Base-by-base conservation (phyloP, 2,113 vertebrate species). In the Glaucidium brasilianum region DNA sequence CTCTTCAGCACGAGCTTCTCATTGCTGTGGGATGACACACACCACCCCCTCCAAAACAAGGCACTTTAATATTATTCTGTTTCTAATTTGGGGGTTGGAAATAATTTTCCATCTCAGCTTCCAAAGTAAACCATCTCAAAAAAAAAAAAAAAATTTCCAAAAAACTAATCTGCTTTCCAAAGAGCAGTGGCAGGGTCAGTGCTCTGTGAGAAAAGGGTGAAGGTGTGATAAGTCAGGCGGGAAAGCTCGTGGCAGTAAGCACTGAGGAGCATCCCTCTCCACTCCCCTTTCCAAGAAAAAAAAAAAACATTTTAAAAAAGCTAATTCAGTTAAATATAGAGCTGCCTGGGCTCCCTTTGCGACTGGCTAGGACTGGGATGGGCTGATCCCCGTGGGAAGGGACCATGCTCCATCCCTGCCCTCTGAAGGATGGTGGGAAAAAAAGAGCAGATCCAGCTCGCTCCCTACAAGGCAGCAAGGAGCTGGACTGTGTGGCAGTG, bases 61-160 rank as follows among this genome's bases (percentile, higher is more conserved):
- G 35, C 52, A 0, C 84, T 91, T 74, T 89, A 50, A 86, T 90
- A 89, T 93, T 56, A 86, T 91, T 95, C 94, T 96, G 95, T 96
- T 97, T 97, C 94, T 95, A 96, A 97, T 97, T 96, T 97, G 58
- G 68, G 84, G 89, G 5, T 60, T 97, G 81, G 82, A 96, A 96
- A 85, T 59, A 4, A 80, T 92, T 94, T 96, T 95, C 95, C 93
- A 90, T 32, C 73, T 76, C 13, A 5, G 81, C 74, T 85, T 96
- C 96, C 96, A 95, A 95, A 69, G 37, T 29, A 85, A 97, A 93
- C 45, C 73, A n/a, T 43, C 7, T 21, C 45, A 47, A 47, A 47
- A 47, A 47, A 47, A 5, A 17, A 20, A n/a, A 15, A 11, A 37
- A 52, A n/a, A n/a, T n/a, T n/a, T n/a, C 32, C 29, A 20, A 20